Base-by-base conservation (phyloP, 2,797 vertebrate genomes). In the Natrix natrix region DNA sequence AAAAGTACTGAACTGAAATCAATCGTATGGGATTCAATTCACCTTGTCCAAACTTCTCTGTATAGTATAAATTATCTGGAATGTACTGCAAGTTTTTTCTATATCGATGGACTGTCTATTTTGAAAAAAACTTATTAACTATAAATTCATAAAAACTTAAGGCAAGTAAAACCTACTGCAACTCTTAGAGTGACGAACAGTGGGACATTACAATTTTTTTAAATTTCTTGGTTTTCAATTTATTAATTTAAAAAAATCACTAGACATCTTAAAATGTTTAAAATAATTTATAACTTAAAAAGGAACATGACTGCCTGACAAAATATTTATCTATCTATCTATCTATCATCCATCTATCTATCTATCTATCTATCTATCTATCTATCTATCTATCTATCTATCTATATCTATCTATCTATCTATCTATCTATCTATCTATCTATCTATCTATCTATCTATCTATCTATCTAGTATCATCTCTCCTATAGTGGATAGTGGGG, bases 51-150 rank as follows among this genome's bases (percentile, higher is more conserved):
- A 63, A n/a, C 20, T 48, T 83, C 13, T 48, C 37, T 26, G 3
- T 6, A 37, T 48, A 28, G 74, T 26, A 17, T 48, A 83, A 74
- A 91, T 59, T 48, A 43, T 37, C 4, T 59, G 56, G 56, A 17
- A 59, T 3, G 4, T 43, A 43, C 32, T 91, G 24, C 16, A 37
- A 48, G 32, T 14, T 91, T 83, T 78, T 59, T 22, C 56, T 24
- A 43, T 32, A 32, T 90, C 14, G 5, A 37, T 20, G 17, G 43
- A 88, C 1, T 66, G 22, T 5, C 17, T 26, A 8, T 28, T 91
- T 96, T 95, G 94, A 89, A 93, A 95, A 96, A 95, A 96, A 92
- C 52, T 92, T 20, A 78, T 78, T 8, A 78, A 11, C 74, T 83
- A 83, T 22, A 43, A 11, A 43, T 83, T 24, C 8, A 11, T 83